A percentile compares a stretch with the other conserved stretches of the same genome.
Conservation (phyloP, 2,888 invertebrate species). For the Synergus umbraculus region DNA sequence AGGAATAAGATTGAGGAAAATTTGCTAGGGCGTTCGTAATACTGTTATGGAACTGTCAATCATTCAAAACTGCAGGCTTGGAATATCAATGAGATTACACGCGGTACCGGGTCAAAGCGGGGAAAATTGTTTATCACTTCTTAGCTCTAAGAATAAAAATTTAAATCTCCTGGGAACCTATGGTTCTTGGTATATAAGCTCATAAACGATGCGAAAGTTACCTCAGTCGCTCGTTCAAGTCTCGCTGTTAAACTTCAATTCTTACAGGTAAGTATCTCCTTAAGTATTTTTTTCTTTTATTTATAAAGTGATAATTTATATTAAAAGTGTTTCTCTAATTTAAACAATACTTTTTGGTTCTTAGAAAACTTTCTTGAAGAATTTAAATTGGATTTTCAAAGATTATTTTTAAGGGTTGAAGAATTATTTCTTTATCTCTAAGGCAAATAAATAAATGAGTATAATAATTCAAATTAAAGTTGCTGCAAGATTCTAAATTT, state of each 20-base stretch:
- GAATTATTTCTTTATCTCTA: not conserved
- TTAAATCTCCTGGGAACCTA: conserved; percentile 55
- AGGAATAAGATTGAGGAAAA: not conserved
- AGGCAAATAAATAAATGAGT: not conserved
- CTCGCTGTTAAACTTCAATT: conserved; percentile 17
- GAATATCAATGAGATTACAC: conserved; percentile 62
- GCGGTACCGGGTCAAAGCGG: conserved; percentile 44
- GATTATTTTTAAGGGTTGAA: not conserved
- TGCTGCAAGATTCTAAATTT: too few species aligned
- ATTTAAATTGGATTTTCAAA: not conserved
- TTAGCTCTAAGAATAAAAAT: conserved; percentile 64
- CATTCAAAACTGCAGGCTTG: conserved; percentile 53
- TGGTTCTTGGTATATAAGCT: conserved; percentile 35
- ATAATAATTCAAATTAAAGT: not conserved
- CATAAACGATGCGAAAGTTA: conserved; percentile 20
- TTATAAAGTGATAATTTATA: not conserved
- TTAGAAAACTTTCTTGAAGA: not conserved
- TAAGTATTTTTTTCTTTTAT: conserved; percentile 6
- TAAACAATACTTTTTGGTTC: not conserved
- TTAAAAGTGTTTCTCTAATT: not conserved
- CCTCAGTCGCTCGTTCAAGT: conserved; percentile 28
- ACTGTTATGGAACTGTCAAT: conserved; percentile 64
- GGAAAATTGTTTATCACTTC: conserved; percentile 66
- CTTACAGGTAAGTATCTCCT: conserved; percentile 48
- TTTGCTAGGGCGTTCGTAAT: conserved; percentile 53